These are phyloP conservation scores for Pyralis farinalis DNA, from an alignment of 2,888 invertebrate genomes.

Conservation along the genomic window DNA sequence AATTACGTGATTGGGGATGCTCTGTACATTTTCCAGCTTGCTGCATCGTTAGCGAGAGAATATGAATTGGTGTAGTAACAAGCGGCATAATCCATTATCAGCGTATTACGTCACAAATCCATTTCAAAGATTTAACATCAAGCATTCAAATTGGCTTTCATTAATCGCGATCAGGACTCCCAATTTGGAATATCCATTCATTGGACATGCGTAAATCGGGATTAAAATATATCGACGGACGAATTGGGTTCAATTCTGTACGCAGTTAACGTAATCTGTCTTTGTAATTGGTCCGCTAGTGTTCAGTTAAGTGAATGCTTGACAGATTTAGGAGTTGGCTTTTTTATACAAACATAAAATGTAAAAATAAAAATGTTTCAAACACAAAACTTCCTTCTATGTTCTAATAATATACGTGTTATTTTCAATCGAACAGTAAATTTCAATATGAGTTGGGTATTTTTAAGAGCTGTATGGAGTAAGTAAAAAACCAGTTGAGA, in stretches of 20 bases:
- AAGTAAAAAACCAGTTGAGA: no score
- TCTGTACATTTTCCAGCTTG: no score
- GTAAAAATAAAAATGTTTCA: conserved; percentile 68
- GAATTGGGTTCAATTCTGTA: conserved; percentile 64
- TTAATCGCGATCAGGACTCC: conserved; percentile 37
- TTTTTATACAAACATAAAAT: no score
- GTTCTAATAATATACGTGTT: no score
- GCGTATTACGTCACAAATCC: conserved; percentile 16
- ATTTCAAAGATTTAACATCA: conserved; percentile 21
- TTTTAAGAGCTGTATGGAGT: no score
- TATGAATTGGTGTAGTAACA: background rate
- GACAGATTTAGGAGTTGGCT: no score
- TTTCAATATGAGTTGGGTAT: no score
- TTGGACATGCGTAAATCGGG: conserved; percentile 59
- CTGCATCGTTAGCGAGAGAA: no score
- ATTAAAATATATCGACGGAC: conserved; percentile 69
- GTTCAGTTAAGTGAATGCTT: conserved; percentile 30
- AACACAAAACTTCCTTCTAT: no score
- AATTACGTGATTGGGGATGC: no score
- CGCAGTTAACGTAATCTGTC: conserved; percentile 62
- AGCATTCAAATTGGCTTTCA: conserved; percentile 35
- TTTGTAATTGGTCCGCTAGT: conserved; percentile 64
- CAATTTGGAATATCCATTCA: conserved; percentile 46
- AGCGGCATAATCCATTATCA: background rate
- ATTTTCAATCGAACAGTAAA: no score